Evolutionary conservation across 2,797 vertebrate genomes (phyloP), one percentile per base, ranked within the genome.

Genomic region (Poeciliopsis presidionis): DNA sequence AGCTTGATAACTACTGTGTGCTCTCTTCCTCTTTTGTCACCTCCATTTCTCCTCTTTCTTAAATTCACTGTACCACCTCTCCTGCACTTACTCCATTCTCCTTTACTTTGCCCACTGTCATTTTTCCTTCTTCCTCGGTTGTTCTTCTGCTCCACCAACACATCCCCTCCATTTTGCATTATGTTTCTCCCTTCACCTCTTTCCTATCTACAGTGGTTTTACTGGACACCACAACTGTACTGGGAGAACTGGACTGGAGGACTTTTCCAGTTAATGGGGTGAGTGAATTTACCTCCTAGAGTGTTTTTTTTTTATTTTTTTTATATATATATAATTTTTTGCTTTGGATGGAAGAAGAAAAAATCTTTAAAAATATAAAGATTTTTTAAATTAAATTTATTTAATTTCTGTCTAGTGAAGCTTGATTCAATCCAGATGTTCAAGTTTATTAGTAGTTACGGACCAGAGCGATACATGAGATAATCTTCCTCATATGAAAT

Each of bases 211-310:
- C 88, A 99, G 98, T 99, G 95, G 96, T 98, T 91, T 95, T 99
- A 88, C 95, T 99, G 95, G 98, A 99, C 95, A 99, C 98, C 75
- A 98, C 98, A 81, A 93, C 97, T 83, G 97, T 96, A 80, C 95
- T 98, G 0, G 98, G 98, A 90, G 98, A 99, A 88, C 95, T 99
- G 73, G 97, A 97, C 95, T 99, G 98, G 98, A 99, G 97, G 94
- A 98, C 98, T 36, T 99, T 98, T 92, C 98, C 98, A 81, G 93
- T 98, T 92, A 99, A 99, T 88, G 98, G 98, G 97, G 98, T 99
- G 95, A 99, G 98, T 96, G 72, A 83, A 30, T 74, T n/a, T 43
- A n/a, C 22, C 41, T 6, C 25, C 53, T 57, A 73, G 11, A 33
- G 39, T 77, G 73, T 73, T 41, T 7, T 74, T 73, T 51, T 7